These are phyloP conservation scores for Corella eumyota DNA, from an alignment of 23 tunicate species.

Conservation along the genomic window DNA sequence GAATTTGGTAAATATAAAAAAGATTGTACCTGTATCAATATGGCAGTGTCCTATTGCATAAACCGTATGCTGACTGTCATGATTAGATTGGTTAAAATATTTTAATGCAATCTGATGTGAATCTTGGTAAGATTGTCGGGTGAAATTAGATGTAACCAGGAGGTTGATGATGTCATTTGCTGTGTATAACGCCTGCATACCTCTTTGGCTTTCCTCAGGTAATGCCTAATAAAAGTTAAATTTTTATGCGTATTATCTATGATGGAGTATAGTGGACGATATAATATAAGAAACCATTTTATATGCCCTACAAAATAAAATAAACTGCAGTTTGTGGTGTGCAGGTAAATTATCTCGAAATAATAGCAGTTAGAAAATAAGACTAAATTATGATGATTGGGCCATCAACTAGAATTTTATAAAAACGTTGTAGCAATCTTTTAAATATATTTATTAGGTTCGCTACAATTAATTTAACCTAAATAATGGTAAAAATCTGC, in stretches of 20 bases:
- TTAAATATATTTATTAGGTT: no score
- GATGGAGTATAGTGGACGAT: not conserved
- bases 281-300: not conserved
- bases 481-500: no score
- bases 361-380: no score
- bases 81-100: constrained; percentile 9
- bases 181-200: constrained; percentile 24
- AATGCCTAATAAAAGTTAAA: constrained; percentile 5
- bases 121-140: constrained; percentile 11
- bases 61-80: constrained; percentile 17
- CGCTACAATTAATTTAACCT: no score
- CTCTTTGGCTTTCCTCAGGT: constrained; percentile 26
- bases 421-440: no score
- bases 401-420: no score
- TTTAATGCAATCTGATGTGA: constrained; percentile 6
- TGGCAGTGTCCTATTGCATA: constrained; percentile 67
- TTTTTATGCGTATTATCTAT: not conserved
- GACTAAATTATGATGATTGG: no score
- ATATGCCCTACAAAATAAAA: not conserved
- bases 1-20: no score
- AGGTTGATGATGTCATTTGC: constrained; percentile 47
- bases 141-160: constrained; percentile 20
- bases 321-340: no score
- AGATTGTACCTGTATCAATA: constrained; percentile 54
- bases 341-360: no score